Evolutionary conservation across 2,888 invertebrate genomes (phyloP).

Genomic region (Sminthurinus aureus): DNA sequence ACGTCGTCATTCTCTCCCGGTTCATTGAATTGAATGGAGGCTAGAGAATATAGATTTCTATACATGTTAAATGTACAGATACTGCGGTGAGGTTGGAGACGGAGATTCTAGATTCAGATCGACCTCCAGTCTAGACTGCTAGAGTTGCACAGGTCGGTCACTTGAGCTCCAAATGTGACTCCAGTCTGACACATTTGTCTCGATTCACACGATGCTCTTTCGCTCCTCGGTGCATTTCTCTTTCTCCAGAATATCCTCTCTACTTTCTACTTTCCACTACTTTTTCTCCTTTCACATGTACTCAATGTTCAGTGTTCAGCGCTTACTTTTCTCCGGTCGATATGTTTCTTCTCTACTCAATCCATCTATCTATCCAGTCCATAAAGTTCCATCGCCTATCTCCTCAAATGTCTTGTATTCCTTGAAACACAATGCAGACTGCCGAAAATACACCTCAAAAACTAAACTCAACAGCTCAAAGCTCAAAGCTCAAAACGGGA

Average conservation of each 20-base stretch:
- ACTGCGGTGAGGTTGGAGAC: constrained; percentile 19
- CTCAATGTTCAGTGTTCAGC: not conserved
- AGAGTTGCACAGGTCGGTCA: constrained; percentile 31
- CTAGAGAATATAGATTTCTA: not conserved
- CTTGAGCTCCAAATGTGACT: constrained; percentile 16
- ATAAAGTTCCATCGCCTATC: not conserved
- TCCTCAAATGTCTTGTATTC: not conserved
- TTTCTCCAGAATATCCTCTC: constrained; percentile 15
- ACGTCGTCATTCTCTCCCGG: not conserved
- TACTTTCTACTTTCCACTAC: not conserved
- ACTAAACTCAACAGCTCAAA: too few species aligned
- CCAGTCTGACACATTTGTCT: constrained; percentile 17
- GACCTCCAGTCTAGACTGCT: too few species aligned
- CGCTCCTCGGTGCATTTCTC: constrained; percentile 18
- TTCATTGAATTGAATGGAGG: not conserved
- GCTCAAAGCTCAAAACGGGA: too few species aligned
- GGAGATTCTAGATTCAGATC: constrained; percentile 7
- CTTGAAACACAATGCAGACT: not conserved
- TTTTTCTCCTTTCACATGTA: not conserved
- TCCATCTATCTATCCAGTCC: not conserved
- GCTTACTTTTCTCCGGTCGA: not conserved
- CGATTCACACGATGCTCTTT: not conserved
- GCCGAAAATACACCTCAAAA: not conserved
- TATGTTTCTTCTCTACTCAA: not conserved
- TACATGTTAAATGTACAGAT: too few species aligned